A percentile compares a stretch with the other conserved stretches of the same genome.
Conservation (phyloP, 2,888 invertebrate genomes). For the Exephanes ischioxanthus region DNA sequence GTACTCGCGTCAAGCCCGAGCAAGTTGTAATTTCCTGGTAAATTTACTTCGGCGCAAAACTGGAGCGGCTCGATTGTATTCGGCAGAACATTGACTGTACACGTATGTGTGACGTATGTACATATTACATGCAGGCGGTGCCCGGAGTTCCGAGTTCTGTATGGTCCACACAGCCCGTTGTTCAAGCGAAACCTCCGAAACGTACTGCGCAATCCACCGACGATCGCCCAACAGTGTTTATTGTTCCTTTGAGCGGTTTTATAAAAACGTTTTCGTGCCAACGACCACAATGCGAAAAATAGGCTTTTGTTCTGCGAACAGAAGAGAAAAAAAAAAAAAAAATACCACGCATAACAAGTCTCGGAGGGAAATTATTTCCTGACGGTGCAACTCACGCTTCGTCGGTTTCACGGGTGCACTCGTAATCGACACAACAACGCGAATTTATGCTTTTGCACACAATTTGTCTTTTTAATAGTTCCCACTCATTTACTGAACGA, state of each 20-base stretch:
- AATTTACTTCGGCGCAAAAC: constrained; percentile 14
- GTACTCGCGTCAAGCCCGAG: background rate
- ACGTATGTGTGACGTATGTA: background rate
- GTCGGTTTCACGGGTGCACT: background rate
- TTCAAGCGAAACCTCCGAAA: background rate
- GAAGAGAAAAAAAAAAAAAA: background rate
- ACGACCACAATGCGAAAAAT: background rate
- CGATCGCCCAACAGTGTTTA: background rate
- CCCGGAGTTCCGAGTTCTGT: background rate
- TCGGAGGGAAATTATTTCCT: background rate
- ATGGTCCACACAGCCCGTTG: background rate
- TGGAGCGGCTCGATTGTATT: constrained; percentile 20
- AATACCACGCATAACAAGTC: background rate
- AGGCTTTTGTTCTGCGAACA: background rate
- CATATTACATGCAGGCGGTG: background rate
- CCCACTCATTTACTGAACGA: background rate
- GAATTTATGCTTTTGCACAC: background rate
- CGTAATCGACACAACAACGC: background rate
- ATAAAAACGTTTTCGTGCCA: background rate
- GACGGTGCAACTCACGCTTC: background rate
- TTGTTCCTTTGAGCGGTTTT: constrained; percentile 3
- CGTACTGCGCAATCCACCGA: constrained; percentile 5
- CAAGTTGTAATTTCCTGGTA: constrained; percentile 32
- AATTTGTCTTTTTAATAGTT: background rate
- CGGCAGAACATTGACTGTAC: background rate